Conservation (phyloP, 2,113 vertebrate species). For the Nerophis ophidion region DNA sequence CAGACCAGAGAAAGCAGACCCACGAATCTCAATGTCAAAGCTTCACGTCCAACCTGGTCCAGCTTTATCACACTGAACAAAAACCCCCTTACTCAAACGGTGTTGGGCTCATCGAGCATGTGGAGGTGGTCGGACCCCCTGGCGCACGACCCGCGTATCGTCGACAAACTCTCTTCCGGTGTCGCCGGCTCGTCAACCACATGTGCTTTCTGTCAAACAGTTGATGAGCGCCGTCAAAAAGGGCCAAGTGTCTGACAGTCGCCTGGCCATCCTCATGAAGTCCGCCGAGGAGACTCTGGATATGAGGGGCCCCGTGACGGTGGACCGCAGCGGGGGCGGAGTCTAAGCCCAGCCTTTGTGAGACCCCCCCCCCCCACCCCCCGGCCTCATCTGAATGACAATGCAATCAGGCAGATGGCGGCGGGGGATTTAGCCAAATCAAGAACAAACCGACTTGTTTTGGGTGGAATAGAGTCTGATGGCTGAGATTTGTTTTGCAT, state of each 20-base stretch:
- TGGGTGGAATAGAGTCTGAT: constrained; percentile 20
- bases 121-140: constrained; percentile 2
- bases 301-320: constrained; percentile 76
- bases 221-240: constrained; percentile 96
- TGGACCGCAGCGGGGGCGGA: constrained; percentile 92
- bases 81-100: background rate
- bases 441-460: constrained; percentile 11
- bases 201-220: constrained; percentile 54
- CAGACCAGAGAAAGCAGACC: background rate
- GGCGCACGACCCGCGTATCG: too few species aligned
- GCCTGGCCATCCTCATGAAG: constrained; percentile 92
- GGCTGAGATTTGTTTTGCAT: constrained; percentile 16
- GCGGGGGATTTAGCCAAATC: constrained; percentile 31
- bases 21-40: background rate
- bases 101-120: constrained; percentile 13
- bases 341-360: constrained; percentile 66
- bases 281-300: constrained; percentile 85
- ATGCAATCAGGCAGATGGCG: constrained; percentile 40
- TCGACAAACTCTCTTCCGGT: background rate
- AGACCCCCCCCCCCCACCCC: too few species aligned
- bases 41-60: background rate
- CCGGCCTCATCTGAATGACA: constrained; percentile 51
- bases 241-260: constrained; percentile 88
- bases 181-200: background rate
- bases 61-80: constrained; percentile 14